phyloP scores from a whole-genome alignment of 2,113 vertebrate species.

The Narcine bancroftii region DNA sequence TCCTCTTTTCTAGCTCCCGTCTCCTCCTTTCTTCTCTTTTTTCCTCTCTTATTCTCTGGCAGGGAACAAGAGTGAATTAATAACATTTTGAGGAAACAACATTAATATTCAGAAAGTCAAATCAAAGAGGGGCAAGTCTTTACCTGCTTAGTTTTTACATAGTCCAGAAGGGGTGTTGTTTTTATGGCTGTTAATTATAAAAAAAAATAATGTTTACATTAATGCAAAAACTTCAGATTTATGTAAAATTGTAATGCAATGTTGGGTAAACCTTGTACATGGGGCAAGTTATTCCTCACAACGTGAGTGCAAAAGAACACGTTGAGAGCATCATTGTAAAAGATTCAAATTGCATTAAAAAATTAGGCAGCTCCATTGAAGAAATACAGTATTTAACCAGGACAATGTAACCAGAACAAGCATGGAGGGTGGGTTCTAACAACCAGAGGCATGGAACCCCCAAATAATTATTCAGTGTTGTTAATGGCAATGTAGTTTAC shows the following conservation, averaged over 20 bases:
- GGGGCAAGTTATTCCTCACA: neutral
- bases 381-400: too few relatives aligned
- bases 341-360: neutral
- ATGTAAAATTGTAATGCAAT: neutral
- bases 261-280: neutral
- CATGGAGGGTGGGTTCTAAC: too few relatives aligned
- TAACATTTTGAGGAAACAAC: neutral
- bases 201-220: neutral
- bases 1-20: slow-evolving; percentile 89
- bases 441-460: too few relatives aligned
- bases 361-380: neutral
- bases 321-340: neutral
- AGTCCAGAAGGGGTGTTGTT: slow-evolving; percentile 93
- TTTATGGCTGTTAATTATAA: slow-evolving; percentile 70
- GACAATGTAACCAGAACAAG: neutral
- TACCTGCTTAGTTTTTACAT: slow-evolving; percentile 98
- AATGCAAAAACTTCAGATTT: neutral
- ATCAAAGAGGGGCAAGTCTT: slow-evolving; percentile 41
- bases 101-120: neutral
- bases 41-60: slow-evolving; percentile 86
- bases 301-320: neutral
- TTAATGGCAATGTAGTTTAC: too few relatives aligned
- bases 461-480: too few relatives aligned
- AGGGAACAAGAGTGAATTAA: neutral
- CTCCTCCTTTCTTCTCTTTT: slow-evolving; percentile 90